Conservation (phyloP, 2,888 invertebrate species). For the Teinopalpus imperialis region DNA sequence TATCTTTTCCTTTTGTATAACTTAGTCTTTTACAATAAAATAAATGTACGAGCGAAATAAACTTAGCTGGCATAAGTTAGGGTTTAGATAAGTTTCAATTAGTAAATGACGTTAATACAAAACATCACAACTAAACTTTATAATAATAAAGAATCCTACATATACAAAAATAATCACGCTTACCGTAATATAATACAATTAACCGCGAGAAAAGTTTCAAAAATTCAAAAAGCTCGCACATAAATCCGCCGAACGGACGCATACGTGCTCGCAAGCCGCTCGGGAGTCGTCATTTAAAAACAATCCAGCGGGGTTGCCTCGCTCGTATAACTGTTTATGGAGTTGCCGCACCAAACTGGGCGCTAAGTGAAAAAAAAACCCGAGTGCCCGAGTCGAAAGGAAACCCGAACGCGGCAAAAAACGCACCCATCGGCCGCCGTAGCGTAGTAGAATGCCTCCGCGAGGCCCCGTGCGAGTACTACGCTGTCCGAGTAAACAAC, state of each 20-base stretch:
- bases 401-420: constrained; percentile 67
- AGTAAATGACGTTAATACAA: too few relatives aligned
- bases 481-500: constrained; percentile 56
- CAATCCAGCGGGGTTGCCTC: constrained; percentile 78
- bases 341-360: constrained; percentile 69
- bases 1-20: too few relatives aligned
- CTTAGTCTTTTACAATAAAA: too few relatives aligned
- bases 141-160: too few relatives aligned
- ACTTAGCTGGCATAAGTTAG: too few relatives aligned
- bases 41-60: too few relatives aligned
- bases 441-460: constrained; percentile 61
- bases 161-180: too few relatives aligned
- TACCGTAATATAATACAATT: too few relatives aligned
- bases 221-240: constrained; percentile 33
- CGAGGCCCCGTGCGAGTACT: constrained; percentile 53
- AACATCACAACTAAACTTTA: too few relatives aligned
- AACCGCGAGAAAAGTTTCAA: too few relatives aligned
- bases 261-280: constrained; percentile 43
- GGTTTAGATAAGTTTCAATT: too few relatives aligned
- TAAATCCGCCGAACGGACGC: constrained; percentile 34
- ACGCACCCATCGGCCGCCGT: constrained; percentile 43
- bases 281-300: constrained; percentile 66
- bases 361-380: constrained; percentile 63
- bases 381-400: constrained; percentile 61
- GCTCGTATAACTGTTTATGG: constrained; percentile 76